phyloP scores from a whole-genome alignment of 2,113 vertebrate species.

The Nothocercus nigrocapillus region DNA sequence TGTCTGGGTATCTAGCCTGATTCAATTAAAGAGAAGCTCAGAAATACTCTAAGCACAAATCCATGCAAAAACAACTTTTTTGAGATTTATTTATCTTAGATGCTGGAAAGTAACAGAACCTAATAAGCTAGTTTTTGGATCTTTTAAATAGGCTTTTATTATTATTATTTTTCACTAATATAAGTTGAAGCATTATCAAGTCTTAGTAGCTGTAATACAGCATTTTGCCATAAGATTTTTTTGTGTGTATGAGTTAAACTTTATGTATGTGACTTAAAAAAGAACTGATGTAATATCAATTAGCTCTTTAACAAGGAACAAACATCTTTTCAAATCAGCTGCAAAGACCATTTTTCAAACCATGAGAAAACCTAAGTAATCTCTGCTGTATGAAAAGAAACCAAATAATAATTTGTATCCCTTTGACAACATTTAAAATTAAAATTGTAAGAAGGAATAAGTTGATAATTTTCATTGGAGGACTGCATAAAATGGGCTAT shows the following conservation, averaged over 20 bases:
- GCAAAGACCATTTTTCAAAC: not conserved
- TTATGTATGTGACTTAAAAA: not conserved
- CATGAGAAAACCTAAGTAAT: not conserved
- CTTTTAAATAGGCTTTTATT: not conserved
- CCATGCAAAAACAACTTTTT: not conserved
- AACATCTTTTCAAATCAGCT: not conserved
- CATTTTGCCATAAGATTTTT: not conserved
- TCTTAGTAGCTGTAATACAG: not conserved
- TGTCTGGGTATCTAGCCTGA: not conserved
- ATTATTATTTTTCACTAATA: not conserved
- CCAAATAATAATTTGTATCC: not conserved
- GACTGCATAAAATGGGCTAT: not conserved
- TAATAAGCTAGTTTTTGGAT: not conserved
- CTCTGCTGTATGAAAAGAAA: not conserved
- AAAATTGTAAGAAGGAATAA: not conserved
- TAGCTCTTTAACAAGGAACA: not conserved
- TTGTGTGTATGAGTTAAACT: not conserved
- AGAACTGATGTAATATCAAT: not conserved
- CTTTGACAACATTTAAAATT: not conserved
- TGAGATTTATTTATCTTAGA: not conserved
- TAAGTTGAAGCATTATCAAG: not conserved
- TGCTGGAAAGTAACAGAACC: not conserved
- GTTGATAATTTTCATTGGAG: not conserved
- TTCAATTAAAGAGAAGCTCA: accelerated
- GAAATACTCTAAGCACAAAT: not conserved